A percentile compares a stretch with the other conserved stretches of the same genome.
Evolutionary conservation across 2,113 vertebrate species (phyloP).

Genomic region (Pteruthius melanotis): DNA sequence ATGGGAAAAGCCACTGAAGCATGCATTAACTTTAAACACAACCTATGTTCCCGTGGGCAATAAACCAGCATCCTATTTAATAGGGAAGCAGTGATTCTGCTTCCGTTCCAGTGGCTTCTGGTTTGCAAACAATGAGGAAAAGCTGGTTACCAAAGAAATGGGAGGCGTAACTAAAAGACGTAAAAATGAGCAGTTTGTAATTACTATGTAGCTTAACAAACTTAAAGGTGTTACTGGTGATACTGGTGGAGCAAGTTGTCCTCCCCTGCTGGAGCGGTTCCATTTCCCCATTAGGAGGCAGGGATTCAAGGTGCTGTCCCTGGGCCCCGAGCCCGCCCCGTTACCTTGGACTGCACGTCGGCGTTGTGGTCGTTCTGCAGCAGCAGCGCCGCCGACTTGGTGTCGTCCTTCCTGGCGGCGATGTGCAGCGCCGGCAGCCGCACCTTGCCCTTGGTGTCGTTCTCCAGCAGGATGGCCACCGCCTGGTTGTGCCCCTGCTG

Average conservation of each 20-base stretch:
- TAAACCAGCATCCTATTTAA: constrained; percentile 3
- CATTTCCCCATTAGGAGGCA: not conserved
- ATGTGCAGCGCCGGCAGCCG: constrained; percentile 94
- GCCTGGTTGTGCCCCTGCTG: constrained; percentile 99
- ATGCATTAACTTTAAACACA: constrained; percentile 50
- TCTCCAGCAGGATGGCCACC: constrained; percentile 92
- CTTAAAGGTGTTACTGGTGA: not conserved
- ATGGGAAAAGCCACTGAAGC: constrained; percentile 22
- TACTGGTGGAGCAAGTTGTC: not conserved
- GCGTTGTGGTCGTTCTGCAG: constrained; percentile 98
- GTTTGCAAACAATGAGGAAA: not conserved
- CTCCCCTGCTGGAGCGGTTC: not conserved
- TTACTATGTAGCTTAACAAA: not conserved
- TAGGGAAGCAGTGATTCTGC: not conserved
- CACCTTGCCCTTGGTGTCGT: constrained; percentile 98
- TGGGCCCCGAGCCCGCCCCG: not conserved
- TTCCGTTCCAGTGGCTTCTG: not conserved
- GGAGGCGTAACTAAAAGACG: not conserved
- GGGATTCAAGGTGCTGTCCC: not conserved
- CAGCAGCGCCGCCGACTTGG: constrained; percentile 92
- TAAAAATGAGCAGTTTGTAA: not conserved
- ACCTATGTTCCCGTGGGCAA: not conserved
- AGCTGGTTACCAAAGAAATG: not conserved
- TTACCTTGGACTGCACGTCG: constrained; percentile 97
- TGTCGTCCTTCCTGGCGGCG: constrained; percentile 95